phyloP scores from a whole-genome alignment of 2,113 vertebrate genomes.

The Gambusia affinis region DNA sequence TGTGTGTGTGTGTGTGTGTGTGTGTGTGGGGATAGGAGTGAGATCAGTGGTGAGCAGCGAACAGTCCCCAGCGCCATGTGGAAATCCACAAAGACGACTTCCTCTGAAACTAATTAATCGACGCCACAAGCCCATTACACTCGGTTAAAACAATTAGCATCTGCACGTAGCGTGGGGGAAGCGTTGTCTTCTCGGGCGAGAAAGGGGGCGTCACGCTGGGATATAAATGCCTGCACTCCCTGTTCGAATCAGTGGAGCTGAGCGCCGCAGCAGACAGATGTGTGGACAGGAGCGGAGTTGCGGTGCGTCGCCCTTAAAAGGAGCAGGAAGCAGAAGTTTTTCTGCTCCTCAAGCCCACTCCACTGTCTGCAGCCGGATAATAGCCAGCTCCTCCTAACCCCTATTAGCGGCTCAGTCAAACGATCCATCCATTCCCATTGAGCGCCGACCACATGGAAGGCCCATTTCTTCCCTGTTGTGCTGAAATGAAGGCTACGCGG shows the following conservation, averaged over 20 bases:
- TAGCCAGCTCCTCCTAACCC: conserved; percentile 67
- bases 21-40: conserved; percentile 36
- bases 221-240: conserved; percentile 62
- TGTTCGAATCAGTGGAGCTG: conserved; percentile 56
- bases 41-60: conserved; percentile 67
- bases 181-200: conserved; percentile 60
- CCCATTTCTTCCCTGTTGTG: conserved; percentile 68
- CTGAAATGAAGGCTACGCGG: conserved; percentile 72
- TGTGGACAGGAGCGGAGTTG: conserved; percentile 28
- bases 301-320: conserved; percentile 15
- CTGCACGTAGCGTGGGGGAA: conserved; percentile 62
- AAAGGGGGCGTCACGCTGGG: conserved; percentile 62
- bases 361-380: conserved; percentile 60
- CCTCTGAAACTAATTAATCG: conserved; percentile 79
- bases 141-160: conserved; percentile 81
- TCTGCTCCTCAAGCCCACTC: conserved; percentile 35
- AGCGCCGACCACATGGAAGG: conserved; percentile 64
- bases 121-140: conserved; percentile 78
- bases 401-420: conserved; percentile 72
- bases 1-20: conserved; percentile 30
- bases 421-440: conserved; percentile 67
- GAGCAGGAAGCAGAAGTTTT: conserved; percentile 23
- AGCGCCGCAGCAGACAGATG: conserved; percentile 61
- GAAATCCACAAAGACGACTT: conserved; percentile 75
- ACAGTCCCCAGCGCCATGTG: conserved; percentile 67